Conservation (phyloP, 2,888 invertebrate genomes). For the Hermaeophaga mercurialis region DNA sequence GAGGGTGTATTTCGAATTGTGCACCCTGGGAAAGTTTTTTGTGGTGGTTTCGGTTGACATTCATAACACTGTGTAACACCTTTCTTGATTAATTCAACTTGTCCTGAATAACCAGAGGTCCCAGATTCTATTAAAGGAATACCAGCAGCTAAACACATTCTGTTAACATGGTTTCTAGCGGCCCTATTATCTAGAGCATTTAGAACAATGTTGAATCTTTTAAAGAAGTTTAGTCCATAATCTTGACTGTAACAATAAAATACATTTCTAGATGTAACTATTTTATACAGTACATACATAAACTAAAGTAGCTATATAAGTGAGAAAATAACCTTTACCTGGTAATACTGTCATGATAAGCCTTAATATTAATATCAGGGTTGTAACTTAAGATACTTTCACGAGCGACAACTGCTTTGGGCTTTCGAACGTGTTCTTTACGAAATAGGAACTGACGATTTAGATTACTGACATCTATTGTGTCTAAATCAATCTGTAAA, state of each 20-base stretch:
- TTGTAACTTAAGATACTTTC: conserved; percentile 89
- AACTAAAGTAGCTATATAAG: too few species aligned
- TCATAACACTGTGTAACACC: conserved; percentile 95
- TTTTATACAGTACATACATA: too few species aligned
- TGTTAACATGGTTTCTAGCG: conserved; percentile 97
- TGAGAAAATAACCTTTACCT: too few species aligned
- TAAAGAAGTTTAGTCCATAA: conserved; percentile 90
- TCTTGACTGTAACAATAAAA: conserved; percentile 69
- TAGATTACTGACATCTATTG: conserved; percentile 98
- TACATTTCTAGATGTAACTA: too few species aligned
- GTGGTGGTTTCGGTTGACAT: conserved; percentile 88
- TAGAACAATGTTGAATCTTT: conserved; percentile 88
- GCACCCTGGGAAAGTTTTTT: conserved; percentile 95
- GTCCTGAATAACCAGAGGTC: conserved; percentile 95
- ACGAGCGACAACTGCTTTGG: conserved; percentile 91
- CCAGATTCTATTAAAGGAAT: conserved; percentile 96
- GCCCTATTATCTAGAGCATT: conserved; percentile 97
- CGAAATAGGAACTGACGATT: conserved; percentile 99
- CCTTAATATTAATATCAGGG: conserved; percentile 84
- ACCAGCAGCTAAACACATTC: conserved; percentile 96
- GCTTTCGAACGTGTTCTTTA: conserved; percentile 96
- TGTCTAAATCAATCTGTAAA: conserved; percentile 97
- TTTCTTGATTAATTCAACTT: conserved; percentile 87
- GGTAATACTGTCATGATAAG: conserved; percentile 92
- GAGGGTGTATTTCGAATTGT: conserved; percentile 99